Base-by-base conservation (phyloP, 2,888 invertebrate genomes). In the Macrophya alboannulata region DNA sequence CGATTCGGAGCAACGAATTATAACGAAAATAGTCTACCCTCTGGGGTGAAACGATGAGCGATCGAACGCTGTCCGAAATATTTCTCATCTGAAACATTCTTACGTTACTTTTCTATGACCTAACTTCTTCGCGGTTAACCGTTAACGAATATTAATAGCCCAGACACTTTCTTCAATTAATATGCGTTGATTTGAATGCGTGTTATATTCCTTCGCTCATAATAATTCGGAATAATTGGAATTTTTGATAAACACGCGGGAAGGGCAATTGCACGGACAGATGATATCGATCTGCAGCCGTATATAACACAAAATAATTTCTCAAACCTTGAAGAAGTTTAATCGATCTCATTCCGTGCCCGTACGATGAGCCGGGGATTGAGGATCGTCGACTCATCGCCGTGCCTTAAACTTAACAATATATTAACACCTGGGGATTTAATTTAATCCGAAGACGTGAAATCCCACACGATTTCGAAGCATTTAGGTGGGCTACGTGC, bases 111-210 rank as follows among this genome's bases (percentile, higher is more conserved):
- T 25, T 17, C 37, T 37, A 37, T 68, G 68, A 68, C 37, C 25
- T 68, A 37, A 68, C 68, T 17, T 37, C 31, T 31, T 31, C 31
- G 31, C 68, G 68, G 1, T 17, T 5, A 68, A 68, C 68, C 31
- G 10, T 37, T 68, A 17, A 31, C 37, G 68, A 68, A 68, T 68
- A 37, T 37, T 68, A 68, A 68, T 68, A 37, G 37, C 37, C 37
- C 31, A 31, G 12, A 37, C 31, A 68, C 68, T 68, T 68, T 68
- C 68, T 31, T 68, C 68, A 17, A 68, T 68, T 68, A 68, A 68
- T 68, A 68, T 68, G 68, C 68, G 68, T 37, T 2, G 68, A 37
- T 31, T 68, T 37, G 6, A 31, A 15, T 37, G 37, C 37, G 37
- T 17, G 37, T 25, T 25, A 17, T n/a, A 68, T 68, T 68, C 31